These are phyloP conservation scores for Dicycla oo DNA, from an alignment of 2,888 invertebrate species.

Conservation along the genomic window DNA sequence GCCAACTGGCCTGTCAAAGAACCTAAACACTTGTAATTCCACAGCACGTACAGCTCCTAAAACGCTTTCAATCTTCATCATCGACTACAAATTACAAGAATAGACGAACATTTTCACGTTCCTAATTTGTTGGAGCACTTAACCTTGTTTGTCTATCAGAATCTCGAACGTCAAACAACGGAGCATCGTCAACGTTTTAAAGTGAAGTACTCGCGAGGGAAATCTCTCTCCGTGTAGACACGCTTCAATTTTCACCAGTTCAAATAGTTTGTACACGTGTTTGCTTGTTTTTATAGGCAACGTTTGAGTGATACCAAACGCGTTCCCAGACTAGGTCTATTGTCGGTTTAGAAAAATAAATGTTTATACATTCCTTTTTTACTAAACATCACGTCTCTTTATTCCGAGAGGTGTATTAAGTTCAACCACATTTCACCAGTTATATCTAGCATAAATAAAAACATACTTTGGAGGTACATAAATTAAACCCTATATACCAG, in stretches of 20 bases:
- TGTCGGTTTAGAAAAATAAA: background rate
- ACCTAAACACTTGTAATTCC: slow-evolving; percentile 12
- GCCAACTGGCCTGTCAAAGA: too few relatives aligned
- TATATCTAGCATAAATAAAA: background rate
- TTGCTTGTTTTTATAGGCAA: slow-evolving; percentile 39
- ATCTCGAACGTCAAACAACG: slow-evolving; percentile 64
- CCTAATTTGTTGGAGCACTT: slow-evolving; percentile 61
- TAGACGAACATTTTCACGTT: slow-evolving; percentile 46
- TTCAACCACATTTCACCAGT: background rate
- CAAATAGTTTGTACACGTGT: slow-evolving; percentile 60
- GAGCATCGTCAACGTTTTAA: slow-evolving; percentile 63
- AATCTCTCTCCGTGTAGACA: slow-evolving; percentile 58
- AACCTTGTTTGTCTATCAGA: slow-evolving; percentile 59
- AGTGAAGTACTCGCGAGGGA: slow-evolving; percentile 63
- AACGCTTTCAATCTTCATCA: slow-evolving; percentile 52
- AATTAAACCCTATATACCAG: background rate
- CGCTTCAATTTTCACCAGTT: slow-evolving; percentile 58
- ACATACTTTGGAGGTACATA: background rate
- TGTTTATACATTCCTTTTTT: too few relatives aligned
- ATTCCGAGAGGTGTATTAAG: background rate
- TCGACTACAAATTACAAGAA: slow-evolving; percentile 35
- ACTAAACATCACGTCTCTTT: too few relatives aligned
- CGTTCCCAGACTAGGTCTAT: slow-evolving; percentile 2
- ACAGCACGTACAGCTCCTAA: slow-evolving; percentile 31
- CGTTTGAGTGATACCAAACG: slow-evolving; percentile 35